phyloP scores from a whole-genome alignment of 2,888 invertebrate species.

The Ornithoptera alexandrae region DNA sequence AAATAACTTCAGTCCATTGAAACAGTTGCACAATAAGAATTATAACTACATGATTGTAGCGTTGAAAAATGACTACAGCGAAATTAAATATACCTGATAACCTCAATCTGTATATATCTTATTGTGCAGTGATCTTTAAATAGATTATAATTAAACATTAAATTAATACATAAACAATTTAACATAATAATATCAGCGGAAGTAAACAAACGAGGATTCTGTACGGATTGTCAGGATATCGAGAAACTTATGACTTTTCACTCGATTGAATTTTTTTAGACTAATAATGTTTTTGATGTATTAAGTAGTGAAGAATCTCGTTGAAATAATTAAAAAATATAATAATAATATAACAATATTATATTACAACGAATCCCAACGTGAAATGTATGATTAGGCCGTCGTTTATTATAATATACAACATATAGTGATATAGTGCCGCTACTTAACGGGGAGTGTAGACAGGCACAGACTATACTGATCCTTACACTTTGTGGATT shows the following conservation, averaged over 20 bases:
- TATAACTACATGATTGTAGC: too few relatives aligned
- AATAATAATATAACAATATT: conserved; percentile 24
- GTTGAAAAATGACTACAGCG: too few relatives aligned
- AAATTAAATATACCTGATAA: too few relatives aligned
- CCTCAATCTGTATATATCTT: too few relatives aligned
- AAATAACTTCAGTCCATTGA: too few relatives aligned
- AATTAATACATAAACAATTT: too few relatives aligned
- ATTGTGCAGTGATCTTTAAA: too few relatives aligned
- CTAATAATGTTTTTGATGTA: conserved; percentile 34
- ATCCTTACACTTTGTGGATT: conserved; percentile 21
- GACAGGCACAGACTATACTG: conserved; percentile 11
- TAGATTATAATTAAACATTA: too few relatives aligned
- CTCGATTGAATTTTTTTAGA: conserved; percentile 30
- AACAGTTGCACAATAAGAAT: too few relatives aligned
- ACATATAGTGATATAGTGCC: conserved; percentile 19
- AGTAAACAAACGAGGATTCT: too few relatives aligned
- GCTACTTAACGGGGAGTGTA: conserved; percentile 19
- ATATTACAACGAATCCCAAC: conserved; percentile 46
- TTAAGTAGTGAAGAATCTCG: conserved; percentile 35
- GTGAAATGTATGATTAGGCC: conserved; percentile 29
- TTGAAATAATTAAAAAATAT: conserved; percentile 29
- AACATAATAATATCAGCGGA: too few relatives aligned
- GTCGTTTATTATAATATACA: conserved; percentile 20
- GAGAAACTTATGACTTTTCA: conserved; percentile 25
- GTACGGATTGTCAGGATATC: background rate